Evolutionary conservation across 2,888 invertebrate species (phyloP).

Genomic region (Sicus ferrugineus): DNA sequence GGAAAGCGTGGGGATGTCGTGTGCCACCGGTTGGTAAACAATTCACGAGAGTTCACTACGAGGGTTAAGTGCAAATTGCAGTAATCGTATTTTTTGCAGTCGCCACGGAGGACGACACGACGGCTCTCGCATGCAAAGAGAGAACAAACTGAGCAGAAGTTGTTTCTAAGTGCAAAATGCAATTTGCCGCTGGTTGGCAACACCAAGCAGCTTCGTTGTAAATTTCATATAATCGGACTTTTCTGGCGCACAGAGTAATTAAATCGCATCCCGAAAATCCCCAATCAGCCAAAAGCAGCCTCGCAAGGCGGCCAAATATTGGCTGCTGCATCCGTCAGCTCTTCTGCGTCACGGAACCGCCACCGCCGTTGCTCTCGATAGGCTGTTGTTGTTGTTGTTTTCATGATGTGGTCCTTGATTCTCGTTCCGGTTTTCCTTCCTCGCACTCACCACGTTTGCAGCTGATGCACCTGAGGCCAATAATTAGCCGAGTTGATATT

Average conservation of each 20-base stretch:
- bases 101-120: not conserved
- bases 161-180: constrained; percentile 26
- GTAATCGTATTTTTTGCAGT: constrained; percentile 59
- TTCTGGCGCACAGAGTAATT: not conserved
- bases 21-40: too few species aligned
- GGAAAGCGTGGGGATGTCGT: constrained; percentile 10
- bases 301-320: not conserved
- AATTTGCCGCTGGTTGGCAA: not conserved
- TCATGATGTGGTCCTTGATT: constrained; percentile 7
- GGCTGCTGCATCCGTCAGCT: not conserved
- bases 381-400: constrained; percentile 18
- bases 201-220: not conserved
- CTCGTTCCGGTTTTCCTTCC: not conserved
- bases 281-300: not conserved
- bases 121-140: not conserved
- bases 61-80: constrained; percentile 64
- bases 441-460: constrained; percentile 22
- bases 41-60: constrained; percentile 51
- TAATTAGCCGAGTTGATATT: constrained; percentile 36
- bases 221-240: too few species aligned
- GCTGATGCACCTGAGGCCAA: constrained; percentile 41
- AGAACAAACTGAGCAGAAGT: not conserved
- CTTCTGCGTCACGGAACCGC: too few species aligned
- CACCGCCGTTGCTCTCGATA: not conserved
- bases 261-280: not conserved